Evolutionary conservation across 2,888 invertebrate species (phyloP).

Genomic region (Andrena fulva): DNA sequence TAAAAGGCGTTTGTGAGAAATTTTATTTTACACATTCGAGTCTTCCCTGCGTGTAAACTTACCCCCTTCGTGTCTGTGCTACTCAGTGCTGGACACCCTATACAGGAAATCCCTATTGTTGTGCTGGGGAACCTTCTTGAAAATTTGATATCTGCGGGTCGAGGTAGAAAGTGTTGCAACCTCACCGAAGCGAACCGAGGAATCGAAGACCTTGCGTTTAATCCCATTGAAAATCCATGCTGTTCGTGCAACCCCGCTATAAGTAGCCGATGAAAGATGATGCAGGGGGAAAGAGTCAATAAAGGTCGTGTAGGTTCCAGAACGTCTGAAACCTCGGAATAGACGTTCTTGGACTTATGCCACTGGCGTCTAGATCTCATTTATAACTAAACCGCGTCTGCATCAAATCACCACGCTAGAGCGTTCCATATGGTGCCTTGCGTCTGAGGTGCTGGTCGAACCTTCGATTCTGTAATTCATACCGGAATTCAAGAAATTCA

Average conservation of each 20-base stretch:
- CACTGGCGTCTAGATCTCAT: constrained; percentile 17
- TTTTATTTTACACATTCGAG: too few relatives aligned
- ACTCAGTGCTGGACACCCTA: neutral
- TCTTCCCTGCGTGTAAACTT: neutral
- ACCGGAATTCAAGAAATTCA: too few relatives aligned
- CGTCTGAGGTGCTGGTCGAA: neutral
- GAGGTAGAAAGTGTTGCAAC: neutral
- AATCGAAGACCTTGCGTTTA: constrained; percentile 27
- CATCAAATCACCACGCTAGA: constrained; percentile 6
- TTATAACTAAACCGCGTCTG: constrained; percentile 24
- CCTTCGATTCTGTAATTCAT: too few relatives aligned
- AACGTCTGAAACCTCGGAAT: constrained; percentile 30
- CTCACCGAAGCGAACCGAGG: neutral
- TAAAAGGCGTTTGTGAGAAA: too few relatives aligned
- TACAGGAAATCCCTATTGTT: neutral
- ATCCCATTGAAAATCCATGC: constrained; percentile 32
- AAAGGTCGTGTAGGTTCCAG: constrained; percentile 26
- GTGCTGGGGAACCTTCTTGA: constrained; percentile 1
- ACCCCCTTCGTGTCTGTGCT: neutral
- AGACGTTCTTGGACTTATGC: constrained; percentile 33
- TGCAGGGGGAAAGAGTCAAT: neutral
- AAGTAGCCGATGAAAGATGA: constrained; percentile 15
- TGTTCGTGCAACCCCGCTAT: constrained; percentile 14
- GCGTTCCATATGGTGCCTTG: neutral
- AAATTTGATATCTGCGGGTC: neutral